A percentile compares a stretch with the other conserved stretches of the same genome.
Evolutionary conservation across 2,797 vertebrate species (phyloP).

Genomic region (Bucorvus abyssinicus): DNA sequence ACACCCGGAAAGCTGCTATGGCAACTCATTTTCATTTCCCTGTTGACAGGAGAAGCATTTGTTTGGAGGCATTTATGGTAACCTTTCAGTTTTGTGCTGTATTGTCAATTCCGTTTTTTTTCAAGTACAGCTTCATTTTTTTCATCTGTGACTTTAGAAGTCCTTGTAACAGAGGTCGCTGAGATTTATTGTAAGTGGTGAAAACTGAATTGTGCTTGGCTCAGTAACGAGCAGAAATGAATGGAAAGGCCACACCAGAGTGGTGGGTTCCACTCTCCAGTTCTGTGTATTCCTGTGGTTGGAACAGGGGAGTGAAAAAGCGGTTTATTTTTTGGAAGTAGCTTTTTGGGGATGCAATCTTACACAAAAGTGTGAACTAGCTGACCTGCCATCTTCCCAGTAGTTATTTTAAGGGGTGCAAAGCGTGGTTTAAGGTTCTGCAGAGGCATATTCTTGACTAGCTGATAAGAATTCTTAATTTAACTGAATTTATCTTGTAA

Average conservation of each 20-base stretch:
- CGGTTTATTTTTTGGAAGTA: neutral
- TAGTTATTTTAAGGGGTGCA: neutral
- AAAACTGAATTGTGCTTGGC: neutral
- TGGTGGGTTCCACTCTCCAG: neutral
- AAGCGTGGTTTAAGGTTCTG: neutral
- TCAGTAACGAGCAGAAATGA: neutral
- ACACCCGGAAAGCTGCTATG: neutral
- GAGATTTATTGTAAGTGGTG: neutral
- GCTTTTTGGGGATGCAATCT: fast-evolving
- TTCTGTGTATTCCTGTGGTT: neutral
- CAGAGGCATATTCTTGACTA: neutral
- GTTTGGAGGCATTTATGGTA: neutral
- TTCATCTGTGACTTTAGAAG: neutral
- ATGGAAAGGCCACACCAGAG: neutral
- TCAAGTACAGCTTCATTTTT: neutral
- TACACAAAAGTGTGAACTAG: neutral
- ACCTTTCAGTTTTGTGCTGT: neutral
- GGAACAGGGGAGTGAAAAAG: neutral
- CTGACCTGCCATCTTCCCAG: neutral
- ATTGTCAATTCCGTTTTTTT: fast-evolving
- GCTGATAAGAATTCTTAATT: neutral
- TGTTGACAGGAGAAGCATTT: neutral
- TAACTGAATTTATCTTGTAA: neutral
- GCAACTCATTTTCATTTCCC: neutral
- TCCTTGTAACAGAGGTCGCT: neutral